phyloP scores from a whole-genome alignment of 2,888 invertebrate genomes.

The Apamea sordens region DNA sequence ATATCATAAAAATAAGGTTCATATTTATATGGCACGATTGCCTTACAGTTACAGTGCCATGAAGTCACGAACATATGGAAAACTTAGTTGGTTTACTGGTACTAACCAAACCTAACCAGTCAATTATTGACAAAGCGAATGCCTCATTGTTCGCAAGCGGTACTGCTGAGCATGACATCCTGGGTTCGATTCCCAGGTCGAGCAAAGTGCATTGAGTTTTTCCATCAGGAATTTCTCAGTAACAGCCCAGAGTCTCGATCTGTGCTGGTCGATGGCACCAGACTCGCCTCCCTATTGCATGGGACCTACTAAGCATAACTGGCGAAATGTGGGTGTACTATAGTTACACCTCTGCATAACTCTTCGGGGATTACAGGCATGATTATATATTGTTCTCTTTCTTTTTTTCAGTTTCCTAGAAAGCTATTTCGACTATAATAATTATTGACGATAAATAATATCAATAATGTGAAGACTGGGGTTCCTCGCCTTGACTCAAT shows the following conservation, averaged over 20 bases:
- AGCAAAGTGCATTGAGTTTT: neutral
- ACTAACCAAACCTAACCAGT: too few relatives aligned
- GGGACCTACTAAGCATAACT: too few relatives aligned
- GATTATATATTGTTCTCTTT: too few relatives aligned
- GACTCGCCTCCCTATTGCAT: too few relatives aligned
- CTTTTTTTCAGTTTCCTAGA: constrained; percentile 1
- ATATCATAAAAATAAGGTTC: too few relatives aligned
- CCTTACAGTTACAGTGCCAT: neutral
- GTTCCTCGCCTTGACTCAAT: neutral
- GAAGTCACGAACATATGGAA: neutral
- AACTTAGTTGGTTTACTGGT: neutral
- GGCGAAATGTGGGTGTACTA: neutral
- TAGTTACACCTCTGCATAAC: neutral
- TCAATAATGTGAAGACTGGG: neutral
- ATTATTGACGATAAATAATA: neutral
- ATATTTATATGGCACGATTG: neutral
- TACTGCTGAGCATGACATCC: neutral
- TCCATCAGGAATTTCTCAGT: neutral
- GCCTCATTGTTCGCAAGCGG: neutral
- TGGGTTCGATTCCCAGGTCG: neutral
- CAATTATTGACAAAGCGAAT: neutral
- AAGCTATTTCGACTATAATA: neutral
- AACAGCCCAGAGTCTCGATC: too few relatives aligned
- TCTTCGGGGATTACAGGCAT: too few relatives aligned
- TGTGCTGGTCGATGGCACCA: too few relatives aligned